Percentiles rank a stretch among this genome's conserved stretches.
These are phyloP conservation scores for Tribolium freemani DNA, from an alignment of 2,888 invertebrate genomes.

Conservation along the genomic window DNA sequence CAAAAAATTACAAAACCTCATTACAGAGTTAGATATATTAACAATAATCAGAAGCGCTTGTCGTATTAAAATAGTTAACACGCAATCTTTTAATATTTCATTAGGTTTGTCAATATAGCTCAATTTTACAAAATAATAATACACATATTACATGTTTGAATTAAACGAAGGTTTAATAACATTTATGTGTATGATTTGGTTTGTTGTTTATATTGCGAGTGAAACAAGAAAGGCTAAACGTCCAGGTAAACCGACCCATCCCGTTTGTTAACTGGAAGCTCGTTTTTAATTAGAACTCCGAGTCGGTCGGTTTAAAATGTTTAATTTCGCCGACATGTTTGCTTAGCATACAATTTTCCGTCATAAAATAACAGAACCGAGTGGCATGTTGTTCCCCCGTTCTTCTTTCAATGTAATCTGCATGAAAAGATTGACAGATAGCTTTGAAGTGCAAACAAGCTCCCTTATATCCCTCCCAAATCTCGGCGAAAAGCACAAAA, in stretches of 20 bases:
- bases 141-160: neutral
- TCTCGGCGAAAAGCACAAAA: conserved; percentile 38
- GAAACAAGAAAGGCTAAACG: too few species aligned
- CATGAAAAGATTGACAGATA: conserved; percentile 63
- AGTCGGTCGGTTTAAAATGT: conserved; percentile 9
- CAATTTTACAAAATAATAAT: neutral
- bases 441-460: conserved; percentile 64
- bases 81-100: neutral
- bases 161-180: neutral
- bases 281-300: neutral
- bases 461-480: conserved; percentile 45
- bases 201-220: too few species aligned
- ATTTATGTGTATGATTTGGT: neutral
- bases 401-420: conserved; percentile 49
- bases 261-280: neutral
- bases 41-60: too few species aligned
- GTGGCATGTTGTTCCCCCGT: conserved; percentile 37
- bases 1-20: too few species aligned
- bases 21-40: too few species aligned
- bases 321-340: conserved; percentile 26
- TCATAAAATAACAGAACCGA: conserved; percentile 37
- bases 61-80: too few species aligned
- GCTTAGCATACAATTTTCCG: conserved; percentile 9
- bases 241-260: too few species aligned
- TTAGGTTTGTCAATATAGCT: neutral